Evolutionary conservation across 2,888 invertebrate species (phyloP).

Genomic region (Drosophila multiciliata): DNA sequence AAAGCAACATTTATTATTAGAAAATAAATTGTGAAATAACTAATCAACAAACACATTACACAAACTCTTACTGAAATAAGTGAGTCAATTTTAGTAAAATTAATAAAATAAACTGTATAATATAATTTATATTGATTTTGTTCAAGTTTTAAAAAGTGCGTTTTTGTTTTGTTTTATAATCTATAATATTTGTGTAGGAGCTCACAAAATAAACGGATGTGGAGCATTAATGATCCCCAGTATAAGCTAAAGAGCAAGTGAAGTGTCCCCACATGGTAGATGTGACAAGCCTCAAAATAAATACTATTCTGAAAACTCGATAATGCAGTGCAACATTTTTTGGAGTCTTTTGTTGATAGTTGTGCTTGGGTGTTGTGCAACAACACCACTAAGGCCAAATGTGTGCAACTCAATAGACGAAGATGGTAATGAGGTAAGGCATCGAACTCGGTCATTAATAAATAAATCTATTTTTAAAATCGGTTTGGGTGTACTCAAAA

Average conservation of each 20-base stretch:
- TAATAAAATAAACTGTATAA: too few species aligned
- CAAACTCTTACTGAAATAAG: not conserved
- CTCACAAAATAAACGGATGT: slow-evolving; percentile 27
- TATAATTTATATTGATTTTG: not conserved
- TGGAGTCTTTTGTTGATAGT: slow-evolving; percentile 1
- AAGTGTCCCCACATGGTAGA: not conserved
- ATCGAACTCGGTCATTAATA: too few species aligned
- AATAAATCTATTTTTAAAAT: not conserved
- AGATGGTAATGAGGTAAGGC: slow-evolving; percentile 4
- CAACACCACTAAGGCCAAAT: not conserved
- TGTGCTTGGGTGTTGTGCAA: not conserved
- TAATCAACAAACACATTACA: not conserved
- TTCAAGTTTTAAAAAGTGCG: not conserved
- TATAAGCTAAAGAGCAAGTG: slow-evolving; percentile 23
- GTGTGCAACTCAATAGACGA: not conserved
- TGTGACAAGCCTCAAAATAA: not conserved
- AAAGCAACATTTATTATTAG: not conserved
- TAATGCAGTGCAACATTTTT: slow-evolving; percentile 4
- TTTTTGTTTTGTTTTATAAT: not conserved
- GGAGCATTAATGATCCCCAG: not conserved
- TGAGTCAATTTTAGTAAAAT: too few species aligned
- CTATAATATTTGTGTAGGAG: not conserved
- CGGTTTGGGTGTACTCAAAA: not conserved
- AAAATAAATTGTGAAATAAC: not conserved
- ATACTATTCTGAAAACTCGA: not conserved